Evolutionary conservation across 1,140 invertebrate genomes (phyloP), one percentile per base, ranked within the genome.

Genomic region (Drosophila nigromelanica): DNA sequence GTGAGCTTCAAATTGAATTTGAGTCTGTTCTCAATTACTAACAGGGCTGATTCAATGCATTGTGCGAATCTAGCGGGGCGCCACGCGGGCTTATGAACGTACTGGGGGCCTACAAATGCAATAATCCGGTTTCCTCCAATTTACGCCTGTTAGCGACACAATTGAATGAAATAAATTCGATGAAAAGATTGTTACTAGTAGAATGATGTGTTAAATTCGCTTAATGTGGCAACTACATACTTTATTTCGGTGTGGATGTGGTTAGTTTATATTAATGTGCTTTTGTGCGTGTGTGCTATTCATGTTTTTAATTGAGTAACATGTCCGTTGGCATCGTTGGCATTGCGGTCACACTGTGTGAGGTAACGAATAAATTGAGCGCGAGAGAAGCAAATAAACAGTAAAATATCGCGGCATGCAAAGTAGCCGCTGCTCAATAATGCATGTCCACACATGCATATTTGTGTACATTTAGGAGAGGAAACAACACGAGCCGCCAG

Each of bases 301-400:
- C 64, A 75, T 71, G 61, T 55, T 71, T 71, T 78, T 80, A 82
- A 82, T 86, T 82, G 67, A 76, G 82, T 76, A 86, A 89, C 73
- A 78, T 66, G 64, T 72, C 70, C 51, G 50, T 37, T 35, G 33
- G 8, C 33, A 35, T 35, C 33, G n/a, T n/a, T n/a, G 7, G 33
- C 33, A 35, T 35, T 60, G 80, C 68, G 80, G 76, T 79, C 80
- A 80, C 73, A 67, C 40, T 68, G 24, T 86, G 82, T 86, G 82
- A 87, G 83, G 83, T 86, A 86, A 86, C 63, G 56, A 61, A 58
- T 56, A 42, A 66, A 80, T 76, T 79, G 54, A 58, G 45, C 40
- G 40, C 59, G 42, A 78, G 75, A 59, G 48, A 51, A 54, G 70
- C 43, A 63, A 79, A 69, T 62, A 67, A 74, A 64, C 81, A 24